Base-by-base conservation (phyloP, 1,140 invertebrate species). In the Chrysomallon squamiferum region DNA sequence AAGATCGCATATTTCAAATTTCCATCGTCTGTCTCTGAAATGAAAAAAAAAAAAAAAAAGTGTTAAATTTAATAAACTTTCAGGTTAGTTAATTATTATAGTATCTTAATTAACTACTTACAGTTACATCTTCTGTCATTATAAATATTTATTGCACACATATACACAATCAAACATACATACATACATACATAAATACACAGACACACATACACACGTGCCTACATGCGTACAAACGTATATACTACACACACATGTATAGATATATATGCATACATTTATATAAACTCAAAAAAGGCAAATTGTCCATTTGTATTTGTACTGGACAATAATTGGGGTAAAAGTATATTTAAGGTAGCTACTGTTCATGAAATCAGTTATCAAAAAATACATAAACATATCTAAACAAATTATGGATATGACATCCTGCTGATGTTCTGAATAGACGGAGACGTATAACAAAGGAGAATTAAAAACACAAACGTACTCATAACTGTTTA, bases 401-500 rank as follows among this genome's bases (percentile, higher is more conserved):
- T n/a, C n/a, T n/a, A n/a, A n/a, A n/a, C n/a, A n/a, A n/a, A n/a
- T n/a, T n/a, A n/a, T n/a, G n/a, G n/a, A n/a, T n/a, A n/a, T n/a
- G n/a, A n/a, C n/a, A n/a, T n/a, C n/a, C n/a, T n/a, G n/a, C n/a
- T n/a, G n/a, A n/a, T n/a, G n/a, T n/a, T n/a, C n/a, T n/a, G n/a
- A n/a, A n/a, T n/a, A n/a, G n/a, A n/a, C n/a, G n/a, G n/a, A n/a
- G n/a, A n/a, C n/a, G n/a, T n/a, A n/a, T n/a, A n/a, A n/a, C n/a
- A n/a, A n/a, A n/a, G n/a, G n/a, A n/a, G n/a, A n/a, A n/a, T n/a
- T n/a, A n/a, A n/a, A n/a, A n/a, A n/a, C n/a, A n/a, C n/a, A n/a
- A n/a, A n/a, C n/a, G n/a, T 38, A 62, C 66, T 62, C 56, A 0
- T 62, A 0, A 18, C 32, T 25, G 54, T 68, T 68, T 27, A 30